phyloP scores from a whole-genome alignment of 2,797 vertebrate species.

The Kryptopterus vitreolus region DNA sequence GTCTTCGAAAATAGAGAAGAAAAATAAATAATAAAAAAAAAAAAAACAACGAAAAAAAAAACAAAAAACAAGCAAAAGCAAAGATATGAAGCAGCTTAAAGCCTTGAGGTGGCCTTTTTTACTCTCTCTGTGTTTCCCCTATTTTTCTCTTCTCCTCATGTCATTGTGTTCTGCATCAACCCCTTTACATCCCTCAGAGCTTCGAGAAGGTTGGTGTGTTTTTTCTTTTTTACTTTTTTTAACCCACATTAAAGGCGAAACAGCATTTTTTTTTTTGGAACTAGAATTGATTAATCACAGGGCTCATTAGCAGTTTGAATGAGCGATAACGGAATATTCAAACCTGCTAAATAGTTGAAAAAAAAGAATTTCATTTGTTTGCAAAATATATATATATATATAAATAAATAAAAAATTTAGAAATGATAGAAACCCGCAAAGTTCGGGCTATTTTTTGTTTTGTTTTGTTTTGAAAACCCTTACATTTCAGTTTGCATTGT shows the following conservation, averaged over 20 bases:
- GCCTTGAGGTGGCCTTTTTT: constrained; percentile 99
- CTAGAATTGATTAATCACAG: constrained; percentile 58
- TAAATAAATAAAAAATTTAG: constrained; percentile 43
- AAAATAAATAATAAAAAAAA: too few relatives aligned
- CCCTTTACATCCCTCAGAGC: constrained; percentile 99
- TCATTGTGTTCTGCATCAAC: constrained; percentile 99
- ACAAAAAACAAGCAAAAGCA: constrained; percentile 69
- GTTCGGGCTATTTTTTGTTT: constrained; percentile 19
- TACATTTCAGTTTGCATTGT: constrained; percentile 92
- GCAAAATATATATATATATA: constrained; percentile 73
- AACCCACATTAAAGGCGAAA: constrained; percentile 88
- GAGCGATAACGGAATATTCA: constrained; percentile 64
- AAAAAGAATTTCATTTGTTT: constrained; percentile 55
- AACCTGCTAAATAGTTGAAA: constrained; percentile 74
- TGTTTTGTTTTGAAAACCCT: neutral
- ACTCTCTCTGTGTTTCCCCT: constrained; percentile 99
- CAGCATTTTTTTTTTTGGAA: constrained; percentile 56
- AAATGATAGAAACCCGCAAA: constrained; percentile 15
- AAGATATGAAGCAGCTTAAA: constrained; percentile 92
- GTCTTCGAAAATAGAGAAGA: constrained; percentile 56
- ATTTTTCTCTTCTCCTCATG: constrained; percentile 99
- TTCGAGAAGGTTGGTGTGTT: constrained; percentile 99
- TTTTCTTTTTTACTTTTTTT: constrained; percentile 99
- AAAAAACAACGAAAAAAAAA: constrained; percentile 57
- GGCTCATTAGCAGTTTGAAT: constrained; percentile 68